Base-by-base conservation (phyloP, 2,888 invertebrate genomes). In the Eristalis arbustorum region DNA sequence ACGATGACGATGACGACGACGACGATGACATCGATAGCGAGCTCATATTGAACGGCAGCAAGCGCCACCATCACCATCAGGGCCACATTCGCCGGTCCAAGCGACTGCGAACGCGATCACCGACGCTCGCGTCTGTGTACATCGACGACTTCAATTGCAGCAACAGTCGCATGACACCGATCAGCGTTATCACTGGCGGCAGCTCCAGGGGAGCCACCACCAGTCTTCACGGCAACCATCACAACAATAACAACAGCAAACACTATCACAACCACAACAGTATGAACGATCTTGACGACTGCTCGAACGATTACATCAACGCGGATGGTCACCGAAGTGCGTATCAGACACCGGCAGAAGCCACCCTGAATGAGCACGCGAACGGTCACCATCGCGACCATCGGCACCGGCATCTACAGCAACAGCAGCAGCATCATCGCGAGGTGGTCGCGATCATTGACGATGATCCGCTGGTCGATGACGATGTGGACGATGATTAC, bases 81-180 rank as follows among this genome's bases (percentile, higher is more conserved):
- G 13, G 34, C 13, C 57, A 79, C 25, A 66, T n/a, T 13, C 84
- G 85, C 0, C 63, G 81, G 78, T 75, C 78, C 40, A 88, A 64
- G 59, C 84, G 67, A 25, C 64, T 73, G 37, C 67, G 68, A 37
- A 88, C 62, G n/a, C 62, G 76, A 10, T 84, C 83, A 3, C 82
- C 80, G 23, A 83, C 78, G n/a, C 28, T 85, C 4, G 63, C 85
- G 3, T 82, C 85, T 0, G 81, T 85, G 3, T 85, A 82, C 34
- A 85, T 85, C 61, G 85, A 85, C 14, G 85, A 85, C 3, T 85
- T 81, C n/a, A 77, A 85, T 42, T 76, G 80, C 34, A 71, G 63
- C 40, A 84, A 22, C 37, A 81, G 64, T 22, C 77, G 73, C 2
- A 77, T 85, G 77, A 40, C 85, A 61, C 85, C 85, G 1, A 69